Evolutionary conservation across 2,888 invertebrate species (phyloP).

Genomic region (Crocallis elinguaria): DNA sequence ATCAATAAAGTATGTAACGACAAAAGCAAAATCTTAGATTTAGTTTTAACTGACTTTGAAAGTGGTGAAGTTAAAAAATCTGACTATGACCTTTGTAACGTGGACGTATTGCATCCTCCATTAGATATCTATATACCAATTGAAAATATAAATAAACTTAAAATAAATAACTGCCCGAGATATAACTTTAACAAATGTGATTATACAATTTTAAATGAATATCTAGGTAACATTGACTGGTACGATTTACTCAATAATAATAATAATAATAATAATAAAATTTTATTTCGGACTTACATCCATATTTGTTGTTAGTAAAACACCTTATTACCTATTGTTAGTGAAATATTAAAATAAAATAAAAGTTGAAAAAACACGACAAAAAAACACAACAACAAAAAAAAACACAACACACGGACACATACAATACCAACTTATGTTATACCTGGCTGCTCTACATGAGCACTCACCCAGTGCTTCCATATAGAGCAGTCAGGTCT

Average conservation of each 20-base stretch:
- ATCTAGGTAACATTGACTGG: neutral
- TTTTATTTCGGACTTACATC: no score
- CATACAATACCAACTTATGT: no score
- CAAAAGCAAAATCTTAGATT: neutral
- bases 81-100: neutral
- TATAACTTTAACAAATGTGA: neutral
- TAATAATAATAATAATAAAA: no score
- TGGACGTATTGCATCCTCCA: neutral
- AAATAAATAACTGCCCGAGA: neutral
- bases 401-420: no score
- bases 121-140: neutral
- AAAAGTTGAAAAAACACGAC: no score
- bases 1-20: neutral
- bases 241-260: neutral
- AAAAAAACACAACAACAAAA: no score
- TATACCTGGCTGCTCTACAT: no score
- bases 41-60: neutral
- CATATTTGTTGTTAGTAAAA: no score
- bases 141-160: neutral
- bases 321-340: no score
- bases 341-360: no score
- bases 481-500: no score
- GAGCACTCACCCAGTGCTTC: no score
- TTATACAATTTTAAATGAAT: neutral
- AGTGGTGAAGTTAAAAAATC: neutral